Conservation (phyloP, 2,888 invertebrate species). For the Lycaena phlaeas region DNA sequence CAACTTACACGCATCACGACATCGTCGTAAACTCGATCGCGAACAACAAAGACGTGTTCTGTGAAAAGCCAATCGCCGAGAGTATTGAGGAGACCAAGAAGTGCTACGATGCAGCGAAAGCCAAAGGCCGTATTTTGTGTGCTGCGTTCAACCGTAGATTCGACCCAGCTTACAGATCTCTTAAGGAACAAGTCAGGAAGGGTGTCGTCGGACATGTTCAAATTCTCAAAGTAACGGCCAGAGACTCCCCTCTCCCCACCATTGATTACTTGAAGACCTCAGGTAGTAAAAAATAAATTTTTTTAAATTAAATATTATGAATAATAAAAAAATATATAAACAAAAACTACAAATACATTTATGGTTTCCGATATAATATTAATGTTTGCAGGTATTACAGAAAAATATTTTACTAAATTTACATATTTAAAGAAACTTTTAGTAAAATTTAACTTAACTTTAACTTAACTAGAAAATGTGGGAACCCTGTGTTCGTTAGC, state of each 20-base stretch:
- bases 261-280: slow-evolving; percentile 74
- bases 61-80: slow-evolving; percentile 79
- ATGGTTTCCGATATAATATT: too few relatives aligned
- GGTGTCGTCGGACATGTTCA: slow-evolving; percentile 77
- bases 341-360: too few relatives aligned
- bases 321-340: too few relatives aligned
- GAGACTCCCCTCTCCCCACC: slow-evolving; percentile 77
- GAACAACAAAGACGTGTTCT: slow-evolving; percentile 76
- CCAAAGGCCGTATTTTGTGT: slow-evolving; percentile 68
- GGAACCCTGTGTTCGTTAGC: too few relatives aligned
- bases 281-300: too few relatives aligned
- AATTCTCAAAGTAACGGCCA: slow-evolving; percentile 74
- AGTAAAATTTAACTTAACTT: too few relatives aligned
- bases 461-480: too few relatives aligned
- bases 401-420: too few relatives aligned
- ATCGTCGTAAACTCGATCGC: slow-evolving; percentile 67
- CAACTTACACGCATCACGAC: slow-evolving; percentile 73
- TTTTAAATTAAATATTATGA: too few relatives aligned
- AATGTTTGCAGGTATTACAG: too few relatives aligned
- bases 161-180: slow-evolving; percentile 71
- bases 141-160: slow-evolving; percentile 80
- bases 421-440: too few relatives aligned
- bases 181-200: slow-evolving; percentile 60
- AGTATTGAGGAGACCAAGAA: slow-evolving; percentile 60
- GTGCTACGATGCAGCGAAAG: slow-evolving; percentile 73